Conservation (phyloP, 2,113 vertebrate genomes). For the Archilochus colubris region DNA sequence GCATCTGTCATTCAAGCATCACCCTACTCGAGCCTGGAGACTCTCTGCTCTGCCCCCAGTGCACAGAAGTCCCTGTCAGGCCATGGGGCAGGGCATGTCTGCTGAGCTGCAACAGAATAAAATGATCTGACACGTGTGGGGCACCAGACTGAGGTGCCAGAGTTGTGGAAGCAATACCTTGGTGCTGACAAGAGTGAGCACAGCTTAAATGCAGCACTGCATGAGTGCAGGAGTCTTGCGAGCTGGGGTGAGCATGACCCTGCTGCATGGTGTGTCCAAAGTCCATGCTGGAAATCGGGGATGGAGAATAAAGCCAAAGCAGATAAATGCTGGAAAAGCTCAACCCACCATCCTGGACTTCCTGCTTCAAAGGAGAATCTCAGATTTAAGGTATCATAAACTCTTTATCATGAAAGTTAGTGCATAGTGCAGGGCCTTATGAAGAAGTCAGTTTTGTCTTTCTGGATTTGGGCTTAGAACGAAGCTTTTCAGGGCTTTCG, state of each 20-base stretch:
- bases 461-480: background rate
- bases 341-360: background rate
- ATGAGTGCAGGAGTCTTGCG: background rate
- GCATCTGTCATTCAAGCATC: background rate
- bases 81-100: background rate
- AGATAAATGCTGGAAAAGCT: background rate
- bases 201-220: background rate
- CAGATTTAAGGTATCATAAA: background rate
- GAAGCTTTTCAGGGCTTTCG: background rate
- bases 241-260: background rate
- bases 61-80: background rate
- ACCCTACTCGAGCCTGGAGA: background rate
- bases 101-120: accelerated
- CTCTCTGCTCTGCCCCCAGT: background rate
- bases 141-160: background rate
- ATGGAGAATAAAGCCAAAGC: background rate
- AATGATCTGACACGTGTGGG: background rate
- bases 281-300: background rate
- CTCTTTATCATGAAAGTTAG: background rate
- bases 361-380: background rate
- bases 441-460: background rate
- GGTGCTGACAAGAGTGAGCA: background rate
- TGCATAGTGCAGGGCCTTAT: background rate
- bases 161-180: background rate
- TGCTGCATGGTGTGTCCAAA: background rate